phyloP scores from a whole-genome alignment of 2,797 vertebrate genomes.

The Sebastolobus altivelis region DNA sequence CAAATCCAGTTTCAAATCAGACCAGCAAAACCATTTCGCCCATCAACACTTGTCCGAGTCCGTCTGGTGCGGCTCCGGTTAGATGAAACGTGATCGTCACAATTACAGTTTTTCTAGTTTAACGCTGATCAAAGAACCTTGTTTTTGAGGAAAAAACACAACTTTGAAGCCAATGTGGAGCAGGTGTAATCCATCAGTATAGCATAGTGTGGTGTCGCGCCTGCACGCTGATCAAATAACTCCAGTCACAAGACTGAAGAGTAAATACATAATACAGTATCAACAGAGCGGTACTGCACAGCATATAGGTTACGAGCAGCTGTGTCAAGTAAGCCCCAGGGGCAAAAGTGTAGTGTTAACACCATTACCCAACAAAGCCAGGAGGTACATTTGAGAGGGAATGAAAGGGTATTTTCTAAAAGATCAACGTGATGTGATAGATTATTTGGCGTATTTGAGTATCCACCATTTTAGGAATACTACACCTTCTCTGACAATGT shows the following conservation, averaged over 20 bases:
- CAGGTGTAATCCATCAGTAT: slow-evolving; percentile 69
- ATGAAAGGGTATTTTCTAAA: slow-evolving; percentile 26
- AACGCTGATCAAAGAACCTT: slow-evolving; percentile 51
- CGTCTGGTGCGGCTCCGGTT: slow-evolving; percentile 23
- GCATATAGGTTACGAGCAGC: slow-evolving; percentile 65
- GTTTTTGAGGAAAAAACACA: slow-evolving; percentile 24
- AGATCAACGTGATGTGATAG: slow-evolving; percentile 32
- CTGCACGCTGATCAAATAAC: slow-evolving; percentile 68
- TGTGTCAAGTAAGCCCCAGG: slow-evolving; percentile 54
- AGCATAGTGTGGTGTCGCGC: slow-evolving; percentile 33
- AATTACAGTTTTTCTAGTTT: slow-evolving; percentile 40
- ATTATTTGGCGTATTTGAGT: slow-evolving; percentile 30
- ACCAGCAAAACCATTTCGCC: slow-evolving; percentile 50
- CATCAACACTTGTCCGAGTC: slow-evolving; percentile 47
- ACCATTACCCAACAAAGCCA: slow-evolving; percentile 53
- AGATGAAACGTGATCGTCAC: slow-evolving; percentile 42
- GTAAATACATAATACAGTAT: slow-evolving; percentile 69
- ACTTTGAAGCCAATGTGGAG: slow-evolving; percentile 41
- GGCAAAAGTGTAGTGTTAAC: slow-evolving; percentile 49
- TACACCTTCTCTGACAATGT: slow-evolving; percentile 1
- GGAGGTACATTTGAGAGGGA: slow-evolving; percentile 42
- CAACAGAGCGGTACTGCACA: slow-evolving; percentile 62
- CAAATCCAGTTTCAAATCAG: slow-evolving; percentile 75
- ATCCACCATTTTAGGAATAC: background rate
- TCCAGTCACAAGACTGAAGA: slow-evolving; percentile 47